Evolutionary conservation across 2,888 invertebrate genomes (phyloP).

Genomic region (Cephus pulcher): DNA sequence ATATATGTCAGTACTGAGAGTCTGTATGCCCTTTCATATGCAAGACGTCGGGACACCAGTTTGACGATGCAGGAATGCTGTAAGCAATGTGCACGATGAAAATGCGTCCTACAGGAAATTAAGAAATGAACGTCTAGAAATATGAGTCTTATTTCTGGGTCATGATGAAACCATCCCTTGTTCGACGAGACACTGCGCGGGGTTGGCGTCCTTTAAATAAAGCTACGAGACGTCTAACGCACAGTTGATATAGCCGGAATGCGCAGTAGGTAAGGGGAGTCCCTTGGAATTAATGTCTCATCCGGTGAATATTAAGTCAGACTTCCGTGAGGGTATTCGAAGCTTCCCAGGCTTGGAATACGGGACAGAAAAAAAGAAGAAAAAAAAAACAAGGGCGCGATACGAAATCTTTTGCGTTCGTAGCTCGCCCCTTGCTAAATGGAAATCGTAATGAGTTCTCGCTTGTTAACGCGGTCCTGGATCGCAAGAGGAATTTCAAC

Average conservation of each 20-base stretch:
- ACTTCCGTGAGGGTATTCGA: conserved; percentile 2
- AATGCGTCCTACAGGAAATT: neutral
- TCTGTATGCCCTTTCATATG: neutral
- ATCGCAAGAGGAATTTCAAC: neutral
- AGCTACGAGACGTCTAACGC: conserved; percentile 9
- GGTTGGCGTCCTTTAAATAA: conserved; percentile 7
- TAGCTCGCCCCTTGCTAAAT: neutral
- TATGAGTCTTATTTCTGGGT: neutral
- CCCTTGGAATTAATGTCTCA: conserved; percentile 4
- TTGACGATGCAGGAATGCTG: neutral
- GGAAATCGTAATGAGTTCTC: neutral
- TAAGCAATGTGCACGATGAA: neutral
- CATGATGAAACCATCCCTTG: neutral
- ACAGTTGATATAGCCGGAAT: conserved; percentile 11
- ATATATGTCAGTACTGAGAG: neutral
- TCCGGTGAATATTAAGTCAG: conserved; percentile 4
- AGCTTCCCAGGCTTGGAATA: neutral
- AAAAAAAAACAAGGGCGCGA: neutral
- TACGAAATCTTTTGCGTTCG: conserved; percentile 12
- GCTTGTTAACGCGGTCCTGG: neutral
- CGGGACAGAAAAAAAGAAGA: conserved; percentile 13
- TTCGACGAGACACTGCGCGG: neutral
- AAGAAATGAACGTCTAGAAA: conserved; percentile 9
- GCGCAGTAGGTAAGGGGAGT: neutral
- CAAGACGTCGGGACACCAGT: neutral